Base-by-base conservation (phyloP, 2,888 invertebrate genomes). In the Dorcus hopei region DNA sequence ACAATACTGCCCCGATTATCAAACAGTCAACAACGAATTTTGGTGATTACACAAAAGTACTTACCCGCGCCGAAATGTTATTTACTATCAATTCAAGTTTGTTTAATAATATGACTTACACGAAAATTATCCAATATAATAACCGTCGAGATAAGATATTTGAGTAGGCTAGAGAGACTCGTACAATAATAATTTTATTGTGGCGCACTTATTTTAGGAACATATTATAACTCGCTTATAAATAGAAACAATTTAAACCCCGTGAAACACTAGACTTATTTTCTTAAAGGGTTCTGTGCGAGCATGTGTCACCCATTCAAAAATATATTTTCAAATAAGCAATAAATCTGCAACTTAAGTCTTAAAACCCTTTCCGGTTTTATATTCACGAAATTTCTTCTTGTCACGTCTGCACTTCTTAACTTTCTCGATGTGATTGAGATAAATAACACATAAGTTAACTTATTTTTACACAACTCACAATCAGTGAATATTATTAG, bases 271-370 rank as follows among this genome's bases (percentile, higher is more conserved):
- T 56, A 56, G 56, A 56, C 61, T 63, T 65, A 63, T 63, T 61
- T 61, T 59, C 63, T 61, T 61, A 61, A 59, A 62, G 59, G 54
- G 61, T 62, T 60, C 51, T 59, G 61, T 51, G n/a, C 47, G 59
- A 48, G 50, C 65, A 65, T 65, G 49, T 65, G 65, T 57, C 50
- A 54, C 60, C 49, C 47, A 57, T 58, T 60, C 53, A 61, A 57
- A 63, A 65, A 63, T 63, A 63, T 54, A 57, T 56, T 57, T 61
- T 63, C 57, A 61, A 66, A 66, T 63, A 61, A 59, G 62, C 60
- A 62, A 65, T 66, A 66, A 66, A 66, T 66, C 66, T 63, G 64
- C 63, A 62, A 62, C 62, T 61, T 58, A 61, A 64, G 57, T 48
- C 61, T 61, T 62, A 63, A 14, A 62, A 62, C 63, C 63, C 61